phyloP scores from a whole-genome alignment of 2,113 vertebrate species.

The Aplodontia rufa region DNA sequence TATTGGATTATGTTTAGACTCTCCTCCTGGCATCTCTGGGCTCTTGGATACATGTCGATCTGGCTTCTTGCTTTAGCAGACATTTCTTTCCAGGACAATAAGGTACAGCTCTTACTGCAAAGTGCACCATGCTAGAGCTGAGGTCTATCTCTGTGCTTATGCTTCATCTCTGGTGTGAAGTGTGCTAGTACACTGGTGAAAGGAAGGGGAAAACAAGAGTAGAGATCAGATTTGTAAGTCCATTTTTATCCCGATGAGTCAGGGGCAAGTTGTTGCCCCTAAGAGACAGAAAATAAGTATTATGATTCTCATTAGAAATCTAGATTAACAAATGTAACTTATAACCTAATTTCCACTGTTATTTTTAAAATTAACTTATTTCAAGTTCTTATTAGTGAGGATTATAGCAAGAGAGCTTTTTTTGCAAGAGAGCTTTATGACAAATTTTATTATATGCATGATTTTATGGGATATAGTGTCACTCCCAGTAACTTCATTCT shows the following conservation, averaged over 20 bases:
- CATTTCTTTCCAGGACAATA: background rate
- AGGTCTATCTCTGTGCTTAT: background rate
- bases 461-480: background rate
- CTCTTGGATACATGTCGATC: background rate
- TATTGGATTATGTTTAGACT: background rate
- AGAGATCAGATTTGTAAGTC: background rate
- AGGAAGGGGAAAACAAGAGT: background rate
- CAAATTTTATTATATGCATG: background rate
- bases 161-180: background rate
- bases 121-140: accelerated
- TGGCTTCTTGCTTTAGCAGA: background rate
- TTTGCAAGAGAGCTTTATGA: background rate
- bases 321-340: background rate
- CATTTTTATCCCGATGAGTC: background rate
- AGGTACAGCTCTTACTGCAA: accelerated
- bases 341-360: background rate
- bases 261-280: background rate
- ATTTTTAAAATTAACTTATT: background rate
- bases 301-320: background rate
- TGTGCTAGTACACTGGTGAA: background rate
- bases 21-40: background rate
- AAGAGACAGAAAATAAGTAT: background rate
- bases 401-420: background rate
- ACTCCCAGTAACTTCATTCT: background rate
- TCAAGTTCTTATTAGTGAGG: background rate